Percentiles rank a stretch among this genome's conserved stretches.
These are phyloP conservation scores for Choristoneura fumiferana DNA, from an alignment of 1,140 invertebrate genomes.

Conservation along the genomic window DNA sequence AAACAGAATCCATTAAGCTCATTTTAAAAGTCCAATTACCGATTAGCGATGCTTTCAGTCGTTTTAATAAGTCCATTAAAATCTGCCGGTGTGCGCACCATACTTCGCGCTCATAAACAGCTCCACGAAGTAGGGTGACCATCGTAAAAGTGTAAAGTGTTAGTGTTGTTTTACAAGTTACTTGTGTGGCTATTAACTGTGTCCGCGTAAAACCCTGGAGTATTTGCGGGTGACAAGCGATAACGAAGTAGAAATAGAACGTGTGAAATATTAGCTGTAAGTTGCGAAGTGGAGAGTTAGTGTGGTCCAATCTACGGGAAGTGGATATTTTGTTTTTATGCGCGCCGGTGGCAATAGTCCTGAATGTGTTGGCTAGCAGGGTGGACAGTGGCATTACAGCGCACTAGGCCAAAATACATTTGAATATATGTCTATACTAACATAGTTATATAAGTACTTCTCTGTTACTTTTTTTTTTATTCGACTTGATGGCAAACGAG, in stretches of 20 bases:
- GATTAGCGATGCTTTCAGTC: not conserved
- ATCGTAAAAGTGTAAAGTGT: constrained; percentile 6
- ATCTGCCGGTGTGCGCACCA: not conserved
- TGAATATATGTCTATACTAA: no score
- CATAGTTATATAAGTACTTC: no score
- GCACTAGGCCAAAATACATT: no score
- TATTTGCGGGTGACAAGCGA: constrained; percentile 10
- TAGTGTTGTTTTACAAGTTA: constrained; percentile 14
- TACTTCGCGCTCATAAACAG: constrained; percentile 1
- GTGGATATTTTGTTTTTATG: no score
- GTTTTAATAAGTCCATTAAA: constrained; percentile 6
- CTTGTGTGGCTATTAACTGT: not conserved
- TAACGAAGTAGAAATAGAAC: constrained; percentile 16
- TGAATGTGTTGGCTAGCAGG: no score
- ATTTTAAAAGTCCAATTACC: not conserved
- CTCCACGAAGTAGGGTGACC: constrained; percentile 13
- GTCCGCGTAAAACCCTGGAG: constrained; percentile 13
- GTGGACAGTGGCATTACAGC: no score
- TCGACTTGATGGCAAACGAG: no score
- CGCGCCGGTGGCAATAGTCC: no score
- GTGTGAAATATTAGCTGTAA: constrained; percentile 15
- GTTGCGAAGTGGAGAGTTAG: not conserved
- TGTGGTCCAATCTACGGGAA: not conserved
- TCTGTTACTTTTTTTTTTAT: no score
- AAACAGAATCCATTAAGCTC: not conserved